Evolutionary conservation across 2,113 vertebrate genomes (phyloP).

Genomic region (Neoarius graeffei): DNA sequence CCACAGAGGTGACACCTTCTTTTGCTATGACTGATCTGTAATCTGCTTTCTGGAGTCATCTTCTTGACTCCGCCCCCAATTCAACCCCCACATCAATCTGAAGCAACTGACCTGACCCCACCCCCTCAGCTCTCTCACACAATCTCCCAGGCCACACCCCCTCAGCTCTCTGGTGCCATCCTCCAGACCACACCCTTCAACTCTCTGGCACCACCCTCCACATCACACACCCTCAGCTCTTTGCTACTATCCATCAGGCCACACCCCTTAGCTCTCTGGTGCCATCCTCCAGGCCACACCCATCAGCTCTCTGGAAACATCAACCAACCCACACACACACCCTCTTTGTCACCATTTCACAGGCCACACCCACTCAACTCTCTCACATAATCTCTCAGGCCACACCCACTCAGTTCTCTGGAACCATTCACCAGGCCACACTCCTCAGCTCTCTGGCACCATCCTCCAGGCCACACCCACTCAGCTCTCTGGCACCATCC

Average conservation of each 20-base stretch:
- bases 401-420: background rate
- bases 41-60: background rate
- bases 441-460: background rate
- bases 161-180: no score
- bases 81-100: background rate
- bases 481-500: background rate
- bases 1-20: background rate
- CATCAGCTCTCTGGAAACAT: background rate
- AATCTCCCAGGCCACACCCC: background rate
- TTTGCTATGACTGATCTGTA: background rate
- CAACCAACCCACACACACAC: no score
- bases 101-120: background rate
- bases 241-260: no score
- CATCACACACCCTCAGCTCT: no score
- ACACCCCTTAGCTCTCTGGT: background rate
- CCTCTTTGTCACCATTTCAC: background rate
- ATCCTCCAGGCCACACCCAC: background rate
- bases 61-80: background rate
- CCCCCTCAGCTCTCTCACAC: background rate
- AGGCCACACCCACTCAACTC: background rate
- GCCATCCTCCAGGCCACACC: background rate
- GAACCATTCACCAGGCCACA: background rate
- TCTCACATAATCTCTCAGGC: background rate
- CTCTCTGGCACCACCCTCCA: no score
- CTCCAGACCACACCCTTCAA: no score